Base-by-base conservation (phyloP, 1,140 invertebrate genomes). In the Zaprionus nigranus region DNA sequence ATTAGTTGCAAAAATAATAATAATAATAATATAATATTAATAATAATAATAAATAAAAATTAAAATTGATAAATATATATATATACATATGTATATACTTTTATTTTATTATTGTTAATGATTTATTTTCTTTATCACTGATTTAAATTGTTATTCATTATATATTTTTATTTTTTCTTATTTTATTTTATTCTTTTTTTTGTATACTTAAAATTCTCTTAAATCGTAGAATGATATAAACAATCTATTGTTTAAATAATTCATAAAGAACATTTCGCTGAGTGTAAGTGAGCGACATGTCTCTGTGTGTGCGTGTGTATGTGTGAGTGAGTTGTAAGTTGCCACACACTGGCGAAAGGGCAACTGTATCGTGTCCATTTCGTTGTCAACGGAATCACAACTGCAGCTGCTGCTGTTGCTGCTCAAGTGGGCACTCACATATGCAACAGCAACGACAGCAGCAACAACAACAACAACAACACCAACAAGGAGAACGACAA, bases 371-470 rank as follows among this genome's bases (percentile, higher is more conserved):
- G 60, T 30, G 49, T 54, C 57, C 62, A 68, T 66, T 70, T 72
- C 51, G 71, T 51, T 56, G 53, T 54, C 67, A 70, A 75, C 56
- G 62, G 58, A 46, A 75, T 62, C 66, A 36, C 53, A 53, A 34
- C 20, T 63, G 30, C 57, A 60, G 60, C 28, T 40, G 78, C 79
- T 81, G 57, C 57, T 56, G 71, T 17, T 65, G 65, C 46, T 40
- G 78, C 79, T 81, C 74, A 74, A 84, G 85, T 71, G 75, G 71
- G 58, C 79, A 79, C 82, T 84, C 72, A 71, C 68, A 81, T 67
- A 73, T 73, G 78, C 70, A 68, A 70, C 58, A 36, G 36, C 36
- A 62, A 57, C 53, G 40, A 17, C 30, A 30, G n/a, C 13, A 17
- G 20, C 43, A 67, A 17, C 66, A 71, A 49, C 56, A 63, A 34